Conservation (phyloP, 2,888 invertebrate genomes). For the Plagodis pulveraria region DNA sequence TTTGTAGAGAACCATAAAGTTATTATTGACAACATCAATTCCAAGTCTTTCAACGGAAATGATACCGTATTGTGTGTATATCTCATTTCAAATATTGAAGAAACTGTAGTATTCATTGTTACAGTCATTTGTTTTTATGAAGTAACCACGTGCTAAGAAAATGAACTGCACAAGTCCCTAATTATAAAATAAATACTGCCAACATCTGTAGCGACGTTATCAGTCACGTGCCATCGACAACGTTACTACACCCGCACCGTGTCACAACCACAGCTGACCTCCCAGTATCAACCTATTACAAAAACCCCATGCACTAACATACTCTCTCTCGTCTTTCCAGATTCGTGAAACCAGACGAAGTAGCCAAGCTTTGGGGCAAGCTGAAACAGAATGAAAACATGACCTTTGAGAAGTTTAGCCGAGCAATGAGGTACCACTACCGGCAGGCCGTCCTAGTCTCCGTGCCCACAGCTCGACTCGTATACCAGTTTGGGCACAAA, state of each 20-base stretch:
- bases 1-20: no score
- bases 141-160: neutral
- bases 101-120: no score
- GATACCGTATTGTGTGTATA: no score
- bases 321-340: slow-evolving; percentile 67
- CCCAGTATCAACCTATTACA: neutral
- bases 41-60: no score
- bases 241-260: slow-evolving; percentile 14
- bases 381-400: slow-evolving; percentile 94
- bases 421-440: slow-evolving; percentile 96
- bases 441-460: slow-evolving; percentile 90
- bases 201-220: slow-evolving; percentile 16
- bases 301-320: slow-evolving; percentile 28
- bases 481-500: slow-evolving; percentile 93
- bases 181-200: no score
- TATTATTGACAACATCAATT: no score
- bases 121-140: no score
- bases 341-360: slow-evolving; percentile 93
- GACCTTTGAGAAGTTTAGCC: slow-evolving; percentile 96
- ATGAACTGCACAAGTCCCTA: neutral
- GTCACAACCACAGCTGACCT: slow-evolving; percentile 9
- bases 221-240: slow-evolving; percentile 28
- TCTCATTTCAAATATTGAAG: no score
- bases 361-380: slow-evolving; percentile 94
- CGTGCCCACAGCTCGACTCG: slow-evolving; percentile 90